A percentile compares a stretch with the other conserved stretches of the same genome.
These are phyloP conservation scores for Amazona guildingii DNA, from an alignment of 2,113 vertebrate genomes.

Conservation along the genomic window DNA sequence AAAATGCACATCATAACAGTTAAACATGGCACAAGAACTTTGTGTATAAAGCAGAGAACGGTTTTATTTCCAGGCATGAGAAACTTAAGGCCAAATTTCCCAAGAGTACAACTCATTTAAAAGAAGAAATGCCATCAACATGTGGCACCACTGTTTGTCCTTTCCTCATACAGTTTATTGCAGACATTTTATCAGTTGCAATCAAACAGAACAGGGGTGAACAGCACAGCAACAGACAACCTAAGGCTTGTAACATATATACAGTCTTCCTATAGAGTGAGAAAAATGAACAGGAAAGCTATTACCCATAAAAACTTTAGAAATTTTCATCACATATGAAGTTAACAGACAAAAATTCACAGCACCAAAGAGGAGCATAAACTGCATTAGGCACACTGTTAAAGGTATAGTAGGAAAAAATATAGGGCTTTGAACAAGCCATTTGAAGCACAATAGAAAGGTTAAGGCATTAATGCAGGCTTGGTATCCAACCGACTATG, in stretches of 20 bases:
- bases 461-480: slow-evolving; percentile 68
- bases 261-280: not conserved
- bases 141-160: not conserved
- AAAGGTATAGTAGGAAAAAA: slow-evolving; percentile 1
- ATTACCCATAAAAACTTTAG: not conserved
- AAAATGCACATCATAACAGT: not conserved
- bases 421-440: slow-evolving; percentile 6
- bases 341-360: not conserved
- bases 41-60: slow-evolving; percentile 64
- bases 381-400: slow-evolving; percentile 32
- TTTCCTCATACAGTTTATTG: slow-evolving; percentile 6
- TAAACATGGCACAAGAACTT: not conserved
- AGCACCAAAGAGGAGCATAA: not conserved
- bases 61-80: slow-evolving; percentile 73
- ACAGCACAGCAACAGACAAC: not conserved
- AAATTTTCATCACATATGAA: not conserved
- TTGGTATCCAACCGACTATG: not conserved
- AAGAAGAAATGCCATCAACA: not conserved
- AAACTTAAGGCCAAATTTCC: slow-evolving; percentile 57
- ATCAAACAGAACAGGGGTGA: not conserved
- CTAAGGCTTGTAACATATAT: not conserved
- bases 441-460: not conserved
- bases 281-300: not conserved
- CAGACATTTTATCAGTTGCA: not conserved
- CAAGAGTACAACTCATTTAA: slow-evolving; percentile 30